Percentiles rank a stretch among this genome's conserved stretches.
These are phyloP conservation scores for Taenaris catops DNA, from an alignment of 2,888 invertebrate species.

Conservation along the genomic window DNA sequence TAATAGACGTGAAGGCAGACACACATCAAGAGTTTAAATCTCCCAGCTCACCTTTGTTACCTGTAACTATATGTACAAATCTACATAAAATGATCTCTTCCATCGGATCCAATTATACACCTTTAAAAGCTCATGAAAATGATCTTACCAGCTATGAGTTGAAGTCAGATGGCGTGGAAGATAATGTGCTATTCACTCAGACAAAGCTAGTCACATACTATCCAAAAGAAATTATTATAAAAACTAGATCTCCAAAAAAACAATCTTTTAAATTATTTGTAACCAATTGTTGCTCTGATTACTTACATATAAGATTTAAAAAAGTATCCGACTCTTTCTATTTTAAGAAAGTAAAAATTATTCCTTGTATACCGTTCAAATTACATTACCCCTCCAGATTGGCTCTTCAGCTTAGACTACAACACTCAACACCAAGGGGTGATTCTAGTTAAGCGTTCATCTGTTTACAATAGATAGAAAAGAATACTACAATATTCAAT, in stretches of 20 bases:
- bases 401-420: too few relatives aligned
- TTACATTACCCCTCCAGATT: too few relatives aligned
- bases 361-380: slow-evolving; percentile 39
- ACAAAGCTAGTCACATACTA: slow-evolving; percentile 34
- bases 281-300: slow-evolving; percentile 40
- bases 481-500: too few relatives aligned
- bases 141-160: slow-evolving; percentile 9
- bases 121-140: slow-evolving; percentile 27
- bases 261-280: slow-evolving; percentile 46
- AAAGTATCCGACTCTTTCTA: slow-evolving; percentile 34
- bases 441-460: too few relatives aligned
- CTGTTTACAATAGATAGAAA: too few relatives aligned
- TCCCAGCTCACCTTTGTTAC: slow-evolving; percentile 29
- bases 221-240: slow-evolving; percentile 39
- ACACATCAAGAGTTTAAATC: slow-evolving; percentile 24
- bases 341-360: slow-evolving; percentile 38
- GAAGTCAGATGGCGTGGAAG: slow-evolving; percentile 21
- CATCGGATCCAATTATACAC: slow-evolving; percentile 30
- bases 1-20: slow-evolving; percentile 19
- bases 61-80: slow-evolving; percentile 39
- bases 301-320: slow-evolving; percentile 43
- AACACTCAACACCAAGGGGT: too few relatives aligned
- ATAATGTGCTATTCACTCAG: slow-evolving; percentile 31
- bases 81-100: slow-evolving; percentile 46
- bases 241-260: slow-evolving; percentile 30